Percentiles rank a stretch among this genome's conserved stretches.
phyloP scores from a whole-genome alignment of 35 echinoderm and acorn worm genomes.

The Ophioderma brevispina region DNA sequence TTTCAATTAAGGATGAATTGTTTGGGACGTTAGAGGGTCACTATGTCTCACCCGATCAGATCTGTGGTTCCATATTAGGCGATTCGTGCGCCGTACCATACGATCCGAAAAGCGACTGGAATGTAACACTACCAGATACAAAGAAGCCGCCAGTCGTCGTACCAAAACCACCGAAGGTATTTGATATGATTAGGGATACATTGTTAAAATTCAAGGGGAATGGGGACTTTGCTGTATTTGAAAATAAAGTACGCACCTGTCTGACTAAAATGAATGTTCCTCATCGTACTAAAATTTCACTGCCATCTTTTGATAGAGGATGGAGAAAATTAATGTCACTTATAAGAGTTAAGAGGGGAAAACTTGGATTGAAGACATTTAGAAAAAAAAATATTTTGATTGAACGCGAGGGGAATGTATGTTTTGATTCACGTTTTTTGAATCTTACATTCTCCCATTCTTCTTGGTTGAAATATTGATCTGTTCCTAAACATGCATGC shows the following conservation, averaged over 20 bases:
- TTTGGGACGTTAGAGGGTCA: conserved; percentile 28
- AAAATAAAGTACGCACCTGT: neutral
- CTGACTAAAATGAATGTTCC: neutral
- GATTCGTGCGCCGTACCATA: conserved; percentile 45
- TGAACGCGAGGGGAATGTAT: no score
- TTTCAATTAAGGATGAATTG: conserved; percentile 50
- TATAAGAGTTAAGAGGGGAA: no score
- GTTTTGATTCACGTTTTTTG: no score
- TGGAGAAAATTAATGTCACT: no score
- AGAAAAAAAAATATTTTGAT: no score
- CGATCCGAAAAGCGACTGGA: conserved; percentile 63
- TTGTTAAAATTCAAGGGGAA: no score
- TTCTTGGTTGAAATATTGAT: no score
- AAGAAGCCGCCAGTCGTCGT: conserved; percentile 59
- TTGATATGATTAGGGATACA: no score
- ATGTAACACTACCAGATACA: conserved; percentile 63
- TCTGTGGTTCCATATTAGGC: conserved; percentile 58
- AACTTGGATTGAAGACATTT: no score
- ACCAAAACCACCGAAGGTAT: conserved; percentile 74
- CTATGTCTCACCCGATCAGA: conserved; percentile 52
- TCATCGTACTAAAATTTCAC: neutral
- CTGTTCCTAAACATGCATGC: no score
- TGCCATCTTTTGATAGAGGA: neutral
- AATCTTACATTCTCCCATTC: no score
- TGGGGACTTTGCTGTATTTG: no score